Percentiles rank a stretch among this genome's conserved stretches.
Conservation (phyloP, 2,888 invertebrate species). For the Drosophila hamatofila region DNA sequence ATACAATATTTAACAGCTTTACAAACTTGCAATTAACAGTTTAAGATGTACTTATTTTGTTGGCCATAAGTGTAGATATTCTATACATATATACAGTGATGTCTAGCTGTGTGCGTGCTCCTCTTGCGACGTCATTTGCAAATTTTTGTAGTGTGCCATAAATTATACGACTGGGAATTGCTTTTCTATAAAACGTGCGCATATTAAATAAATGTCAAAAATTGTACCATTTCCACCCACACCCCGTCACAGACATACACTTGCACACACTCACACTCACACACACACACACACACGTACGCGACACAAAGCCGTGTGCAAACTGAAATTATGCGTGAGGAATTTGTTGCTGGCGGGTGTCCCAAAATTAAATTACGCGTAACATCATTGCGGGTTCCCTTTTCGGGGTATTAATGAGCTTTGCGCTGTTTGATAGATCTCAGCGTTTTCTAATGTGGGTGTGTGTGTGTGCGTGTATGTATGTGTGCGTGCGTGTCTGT, state of each 20-base stretch:
- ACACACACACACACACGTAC: slow-evolving; percentile 25
- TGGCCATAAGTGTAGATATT: slow-evolving; percentile 5
- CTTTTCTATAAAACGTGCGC: slow-evolving; percentile 82
- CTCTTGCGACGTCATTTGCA: slow-evolving; percentile 64
- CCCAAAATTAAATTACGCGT: slow-evolving; percentile 79
- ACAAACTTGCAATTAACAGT: not conserved
- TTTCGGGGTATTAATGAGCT: slow-evolving; percentile 78
- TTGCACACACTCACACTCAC: slow-evolving; percentile 15
- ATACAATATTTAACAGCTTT: too few species aligned
- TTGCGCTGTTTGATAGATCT: slow-evolving; percentile 65
- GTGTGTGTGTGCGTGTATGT: not conserved
- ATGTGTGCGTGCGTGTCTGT: not conserved
- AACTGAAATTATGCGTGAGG: slow-evolving; percentile 69
- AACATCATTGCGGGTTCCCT: slow-evolving; percentile 72
- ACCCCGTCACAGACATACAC: slow-evolving; percentile 2
- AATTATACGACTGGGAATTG: slow-evolving; percentile 81
- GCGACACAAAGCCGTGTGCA: slow-evolving; percentile 38
- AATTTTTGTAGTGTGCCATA: slow-evolving; percentile 81
- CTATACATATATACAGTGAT: slow-evolving; percentile 3
- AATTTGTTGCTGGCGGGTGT: slow-evolving; percentile 62
- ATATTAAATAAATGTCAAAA: slow-evolving; percentile 82
- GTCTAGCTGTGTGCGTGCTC: slow-evolving; percentile 26
- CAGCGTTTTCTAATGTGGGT: not conserved
- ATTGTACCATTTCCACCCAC: slow-evolving; percentile 56
- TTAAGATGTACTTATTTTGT: not conserved